A percentile compares a stretch with the other conserved stretches of the same genome.
Evolutionary conservation across 2,113 vertebrate genomes (phyloP).

Genomic region (Benitochromis conjunctus): DNA sequence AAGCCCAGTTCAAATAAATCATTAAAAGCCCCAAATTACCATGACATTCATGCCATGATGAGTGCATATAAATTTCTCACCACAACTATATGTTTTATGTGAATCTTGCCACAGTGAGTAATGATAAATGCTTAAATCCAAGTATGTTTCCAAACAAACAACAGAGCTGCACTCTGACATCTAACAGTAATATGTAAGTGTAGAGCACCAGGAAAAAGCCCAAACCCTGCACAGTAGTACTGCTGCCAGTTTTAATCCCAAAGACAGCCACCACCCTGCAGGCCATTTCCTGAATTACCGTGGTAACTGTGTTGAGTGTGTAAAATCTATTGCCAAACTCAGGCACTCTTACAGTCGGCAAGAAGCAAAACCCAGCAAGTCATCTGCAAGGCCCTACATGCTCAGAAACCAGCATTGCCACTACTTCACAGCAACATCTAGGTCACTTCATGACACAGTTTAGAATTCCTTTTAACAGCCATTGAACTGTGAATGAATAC

Average conservation of each 20-base stretch:
- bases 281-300: constrained; percentile 26
- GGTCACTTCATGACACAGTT: constrained; percentile 23
- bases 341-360: constrained; percentile 11
- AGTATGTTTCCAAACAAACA: neutral
- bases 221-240: neutral
- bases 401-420: neutral
- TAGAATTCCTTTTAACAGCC: constrained; percentile 14
- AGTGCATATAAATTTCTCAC: neutral
- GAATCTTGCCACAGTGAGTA: neutral
- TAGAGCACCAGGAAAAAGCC: neutral
- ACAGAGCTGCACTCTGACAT: neutral
- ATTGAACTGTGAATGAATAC: neutral
- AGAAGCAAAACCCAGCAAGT: neutral
- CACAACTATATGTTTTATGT: neutral
- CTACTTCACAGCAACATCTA: neutral
- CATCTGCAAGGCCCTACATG: neutral
- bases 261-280: constrained; percentile 26
- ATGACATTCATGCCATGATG: neutral
- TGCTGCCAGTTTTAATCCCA: neutral
- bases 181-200: neutral
- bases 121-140: neutral
- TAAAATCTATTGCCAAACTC: constrained; percentile 21
- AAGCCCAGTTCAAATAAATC: neutral
- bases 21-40: neutral
- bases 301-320: constrained; percentile 2